A percentile compares a stretch with the other conserved stretches of the same genome.
phyloP scores from a whole-genome alignment of 64 coral and sea anemone species.

The Actinia tenebrosa region DNA sequence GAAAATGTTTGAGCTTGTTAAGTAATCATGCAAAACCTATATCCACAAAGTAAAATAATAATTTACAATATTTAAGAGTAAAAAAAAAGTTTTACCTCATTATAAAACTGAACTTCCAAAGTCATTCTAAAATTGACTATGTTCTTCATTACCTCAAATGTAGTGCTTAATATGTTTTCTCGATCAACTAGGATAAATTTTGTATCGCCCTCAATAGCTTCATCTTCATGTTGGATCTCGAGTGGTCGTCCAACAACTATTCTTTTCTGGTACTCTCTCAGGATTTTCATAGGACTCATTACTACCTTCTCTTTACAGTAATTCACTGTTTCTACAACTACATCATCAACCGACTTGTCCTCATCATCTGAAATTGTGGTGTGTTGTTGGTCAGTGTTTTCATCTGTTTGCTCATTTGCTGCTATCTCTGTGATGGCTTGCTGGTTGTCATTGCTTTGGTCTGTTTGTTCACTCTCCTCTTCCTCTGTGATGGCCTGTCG shows the following conservation, averaged over 20 bases:
- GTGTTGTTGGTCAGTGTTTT: not conserved
- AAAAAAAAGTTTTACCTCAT: no score
- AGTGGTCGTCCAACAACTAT: not conserved
- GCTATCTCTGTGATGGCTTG: no score
- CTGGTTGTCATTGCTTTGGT: no score
- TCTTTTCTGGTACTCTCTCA: not conserved
- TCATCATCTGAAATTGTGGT: not conserved
- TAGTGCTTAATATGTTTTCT: slow-evolving; percentile 22
- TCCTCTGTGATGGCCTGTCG: no score
- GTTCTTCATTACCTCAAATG: no score
- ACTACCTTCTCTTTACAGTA: slow-evolving; percentile 8
- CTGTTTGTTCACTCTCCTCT: no score
- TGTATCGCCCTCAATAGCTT: slow-evolving; percentile 22
- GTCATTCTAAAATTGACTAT: no score
- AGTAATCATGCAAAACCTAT: no score
- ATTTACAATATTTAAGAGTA: not conserved
- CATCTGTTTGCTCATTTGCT: no score
- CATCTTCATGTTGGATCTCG: slow-evolving; percentile 20
- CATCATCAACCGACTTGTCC: slow-evolving; percentile 18
- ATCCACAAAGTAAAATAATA: not conserved
- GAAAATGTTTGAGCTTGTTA: no score
- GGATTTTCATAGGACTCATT: slow-evolving; percentile 30
- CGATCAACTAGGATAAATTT: slow-evolving; percentile 49
- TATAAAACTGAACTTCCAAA: no score
- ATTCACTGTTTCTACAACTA: slow-evolving; percentile 1